These are phyloP conservation scores for Denticeps clupeoides DNA, from an alignment of 2,797 vertebrate genomes.

Conservation along the genomic window DNA sequence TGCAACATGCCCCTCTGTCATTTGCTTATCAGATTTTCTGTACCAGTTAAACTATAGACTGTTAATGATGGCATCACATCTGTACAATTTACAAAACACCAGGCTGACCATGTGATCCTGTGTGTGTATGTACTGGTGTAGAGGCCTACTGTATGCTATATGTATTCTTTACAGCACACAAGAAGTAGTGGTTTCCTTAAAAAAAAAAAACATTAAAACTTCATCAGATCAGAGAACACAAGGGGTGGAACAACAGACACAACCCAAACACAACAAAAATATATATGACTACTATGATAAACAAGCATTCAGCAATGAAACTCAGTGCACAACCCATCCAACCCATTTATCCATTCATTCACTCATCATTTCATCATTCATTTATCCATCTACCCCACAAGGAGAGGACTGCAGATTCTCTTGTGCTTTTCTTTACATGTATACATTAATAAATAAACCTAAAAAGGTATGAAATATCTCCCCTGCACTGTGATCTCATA, in stretches of 20 bases:
- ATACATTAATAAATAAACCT: constrained; percentile 46
- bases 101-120: background rate
- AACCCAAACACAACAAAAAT: background rate
- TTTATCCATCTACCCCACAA: background rate
- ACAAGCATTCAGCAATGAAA: background rate
- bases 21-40: constrained; percentile 26
- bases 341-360: background rate
- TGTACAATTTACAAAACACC: constrained; percentile 51
- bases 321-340: background rate
- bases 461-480: background rate
- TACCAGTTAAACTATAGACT: constrained; percentile 72
- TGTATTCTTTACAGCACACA: background rate
- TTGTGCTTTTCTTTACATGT: constrained; percentile 24
- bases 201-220: too few species aligned
- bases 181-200: too few species aligned
- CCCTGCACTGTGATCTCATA: background rate
- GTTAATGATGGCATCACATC: constrained; percentile 43
- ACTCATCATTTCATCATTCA: background rate
- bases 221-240: too few species aligned
- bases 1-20: constrained; percentile 43
- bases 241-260: background rate
- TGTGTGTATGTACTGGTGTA: constrained; percentile 1
- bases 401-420: constrained; percentile 30
- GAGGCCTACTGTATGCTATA: background rate
- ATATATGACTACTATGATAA: background rate